phyloP scores from a whole-genome alignment of 2,888 invertebrate genomes.

The Tortrix viridana region DNA sequence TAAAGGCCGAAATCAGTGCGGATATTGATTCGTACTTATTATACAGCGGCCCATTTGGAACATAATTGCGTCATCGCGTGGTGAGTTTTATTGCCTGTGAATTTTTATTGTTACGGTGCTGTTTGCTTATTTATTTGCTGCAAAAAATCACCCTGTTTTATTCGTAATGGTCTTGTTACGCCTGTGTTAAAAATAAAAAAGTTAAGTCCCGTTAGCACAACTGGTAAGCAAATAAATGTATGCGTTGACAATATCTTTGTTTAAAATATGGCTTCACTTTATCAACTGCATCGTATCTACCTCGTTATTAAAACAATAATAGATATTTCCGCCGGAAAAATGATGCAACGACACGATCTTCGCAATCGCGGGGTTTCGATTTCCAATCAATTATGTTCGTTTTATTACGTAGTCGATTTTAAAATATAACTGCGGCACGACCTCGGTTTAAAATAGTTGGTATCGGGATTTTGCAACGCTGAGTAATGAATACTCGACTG shows the following conservation, averaged over 20 bases:
- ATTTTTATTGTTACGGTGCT: not conserved
- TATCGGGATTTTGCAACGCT: constrained; percentile 57
- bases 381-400: constrained; percentile 33
- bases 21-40: constrained; percentile 30
- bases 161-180: too few relatives aligned
- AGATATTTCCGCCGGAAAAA: not conserved
- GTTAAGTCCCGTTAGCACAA: too few relatives aligned
- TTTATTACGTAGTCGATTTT: constrained; percentile 34
- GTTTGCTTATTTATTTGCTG: too few relatives aligned
- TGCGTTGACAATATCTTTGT: too few relatives aligned
- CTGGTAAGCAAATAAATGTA: too few relatives aligned
- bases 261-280: too few relatives aligned
- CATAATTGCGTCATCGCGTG: not conserved
- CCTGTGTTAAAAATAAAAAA: too few relatives aligned
- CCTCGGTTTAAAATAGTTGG: constrained; percentile 49
- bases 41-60: constrained; percentile 5
- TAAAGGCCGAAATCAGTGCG: constrained; percentile 19
- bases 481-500: constrained; percentile 64
- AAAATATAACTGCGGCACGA: constrained; percentile 31
- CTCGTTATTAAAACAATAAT: too few relatives aligned
- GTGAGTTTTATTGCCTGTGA: not conserved
- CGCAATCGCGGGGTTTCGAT: constrained; percentile 27
- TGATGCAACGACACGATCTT: constrained; percentile 14
- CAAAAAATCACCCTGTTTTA: too few relatives aligned
- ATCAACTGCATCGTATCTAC: too few relatives aligned